Evolutionary conservation across 1,140 invertebrate species (phyloP), one percentile per base, ranked within the genome.

Genomic region (Ips typographus): DNA sequence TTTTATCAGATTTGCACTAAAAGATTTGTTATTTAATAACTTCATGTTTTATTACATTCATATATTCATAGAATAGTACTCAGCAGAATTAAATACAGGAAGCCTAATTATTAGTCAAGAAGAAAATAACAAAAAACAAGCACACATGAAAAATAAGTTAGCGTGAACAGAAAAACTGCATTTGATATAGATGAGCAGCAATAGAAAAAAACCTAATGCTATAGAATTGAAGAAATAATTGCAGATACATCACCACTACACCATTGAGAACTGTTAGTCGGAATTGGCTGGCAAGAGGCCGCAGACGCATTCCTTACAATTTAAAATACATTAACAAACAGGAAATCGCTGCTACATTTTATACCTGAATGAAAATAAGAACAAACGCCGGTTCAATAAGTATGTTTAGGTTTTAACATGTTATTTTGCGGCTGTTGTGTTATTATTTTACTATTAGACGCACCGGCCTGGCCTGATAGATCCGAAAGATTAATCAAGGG

Each of bases 271-370:
- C 41, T 51, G 53, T 40, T 49, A 43, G 37, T 2, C 38, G 39
- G 47, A 66, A 67, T 70, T 68, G 66, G 60, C 71, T 22, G 6
- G 51, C 61, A 51, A 63, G 58, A 56, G 65, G 60, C 69, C 60
- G 51, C 72, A 71, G 69, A 69, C 69, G 57, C 44, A 71, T 73
- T 73, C 72, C 63, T 71, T 66, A 69, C 72, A 73, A 73, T 73
- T 73, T 73, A 73, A 73, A 73, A 73, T 71, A 58, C 69, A 73
- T 73, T 73, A 73, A 58, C 22, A 22, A 67, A 69, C 72, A 71
- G 72, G 72, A 73, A 73, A 73, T 65, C 69, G 67, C 62, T 43
- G 57, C 69, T 68, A 60, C 58, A 59, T 71, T 71, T 65, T 66
- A 65, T 71, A 71, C 70, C 70, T 73, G 70, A 71, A 71, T 71